Evolutionary conservation across 2,797 vertebrate species (phyloP), one percentile per base, ranked within the genome.

Genomic region (Falco rusticolus): DNA sequence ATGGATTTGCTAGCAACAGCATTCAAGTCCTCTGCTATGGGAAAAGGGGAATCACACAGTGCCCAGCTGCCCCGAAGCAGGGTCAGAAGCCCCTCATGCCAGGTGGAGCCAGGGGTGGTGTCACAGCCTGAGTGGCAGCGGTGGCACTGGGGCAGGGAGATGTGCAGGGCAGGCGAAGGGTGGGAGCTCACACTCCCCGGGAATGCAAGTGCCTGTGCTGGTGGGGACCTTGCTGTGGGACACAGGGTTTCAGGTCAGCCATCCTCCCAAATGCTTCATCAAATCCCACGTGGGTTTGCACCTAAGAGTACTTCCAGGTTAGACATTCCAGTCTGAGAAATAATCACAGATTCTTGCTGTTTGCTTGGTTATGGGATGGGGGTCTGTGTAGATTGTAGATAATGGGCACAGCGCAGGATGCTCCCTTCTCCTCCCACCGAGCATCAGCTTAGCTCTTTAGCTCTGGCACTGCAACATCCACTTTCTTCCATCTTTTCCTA

Each of bases 171-270:
- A 65, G 19, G 33, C 50, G 22, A 79, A 56, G 17, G 39, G 18
- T 37, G 29, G 29, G 43, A 86, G 41, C 31, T 86, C 59, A 39
- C 9, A 1, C 5, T 24, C 48, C 25, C 74, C 33, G 34, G 21
- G 56, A 19, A 12, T 54, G 34, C 5, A 28, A 12, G 57, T 47
- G 51, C 9, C 63, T 9, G 11, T 34, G 50, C 56, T 72, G 61
- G 54, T 12, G 1, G 29, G 25, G 43, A 53, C 18, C n/a, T 22
- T 0, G 0, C 20, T 16, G 31, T 1, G 43, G 60, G 16, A 11
- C 7, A 5, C 0, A 28, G 34, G 6, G 18, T 26, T 56, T 76
- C 59, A 79, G 78, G 10, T 19, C 66, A 64, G 3, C 5, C 70
- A 22, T 45, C 37, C 33, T 84, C 63, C 31, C 75, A 69, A 3